A percentile compares a stretch with the other conserved stretches of the same genome.
Conservation (phyloP, 2,888 invertebrate genomes). For the Alentia gelatinosa region DNA sequence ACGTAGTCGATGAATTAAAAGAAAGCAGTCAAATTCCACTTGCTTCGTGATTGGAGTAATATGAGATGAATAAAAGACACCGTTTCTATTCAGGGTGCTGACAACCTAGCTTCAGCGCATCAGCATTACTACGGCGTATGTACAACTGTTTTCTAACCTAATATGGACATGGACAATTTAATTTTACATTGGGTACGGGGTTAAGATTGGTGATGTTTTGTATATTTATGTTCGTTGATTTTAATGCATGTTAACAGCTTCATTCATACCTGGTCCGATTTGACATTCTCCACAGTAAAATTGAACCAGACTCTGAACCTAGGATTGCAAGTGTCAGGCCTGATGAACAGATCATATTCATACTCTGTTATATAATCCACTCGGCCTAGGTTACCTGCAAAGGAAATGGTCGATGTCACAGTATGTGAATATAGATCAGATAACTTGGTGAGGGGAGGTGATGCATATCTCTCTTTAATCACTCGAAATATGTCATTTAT, state of each 20-base stretch:
- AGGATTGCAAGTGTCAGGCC: conserved; percentile 98
- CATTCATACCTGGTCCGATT: conserved; percentile 89
- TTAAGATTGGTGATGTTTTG: neutral
- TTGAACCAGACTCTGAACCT: conserved; percentile 97
- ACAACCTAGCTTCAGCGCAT: neutral
- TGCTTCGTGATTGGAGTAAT: conserved; percentile 70
- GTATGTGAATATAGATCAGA: neutral
- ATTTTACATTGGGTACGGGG: neutral
- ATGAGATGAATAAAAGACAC: conserved; percentile 56
- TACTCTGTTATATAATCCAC: conserved; percentile 95
- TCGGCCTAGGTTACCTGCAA: conserved; percentile 91
- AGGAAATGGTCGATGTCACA: neutral
- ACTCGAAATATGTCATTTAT: no score
- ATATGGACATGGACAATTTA: neutral
- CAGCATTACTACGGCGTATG: conserved; percentile 28
- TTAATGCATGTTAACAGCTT: neutral
- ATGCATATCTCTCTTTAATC: no score
- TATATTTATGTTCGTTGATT: neutral
- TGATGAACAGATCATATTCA: conserved; percentile 96
- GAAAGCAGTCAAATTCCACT: no score
- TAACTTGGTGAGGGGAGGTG: no score
- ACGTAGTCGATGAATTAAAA: no score
- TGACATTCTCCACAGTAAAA: conserved; percentile 97
- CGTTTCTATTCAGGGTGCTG: conserved; percentile 4
- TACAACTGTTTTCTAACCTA: neutral